Conservation (phyloP, 2,888 invertebrate species). For the Pandemis heparana region DNA sequence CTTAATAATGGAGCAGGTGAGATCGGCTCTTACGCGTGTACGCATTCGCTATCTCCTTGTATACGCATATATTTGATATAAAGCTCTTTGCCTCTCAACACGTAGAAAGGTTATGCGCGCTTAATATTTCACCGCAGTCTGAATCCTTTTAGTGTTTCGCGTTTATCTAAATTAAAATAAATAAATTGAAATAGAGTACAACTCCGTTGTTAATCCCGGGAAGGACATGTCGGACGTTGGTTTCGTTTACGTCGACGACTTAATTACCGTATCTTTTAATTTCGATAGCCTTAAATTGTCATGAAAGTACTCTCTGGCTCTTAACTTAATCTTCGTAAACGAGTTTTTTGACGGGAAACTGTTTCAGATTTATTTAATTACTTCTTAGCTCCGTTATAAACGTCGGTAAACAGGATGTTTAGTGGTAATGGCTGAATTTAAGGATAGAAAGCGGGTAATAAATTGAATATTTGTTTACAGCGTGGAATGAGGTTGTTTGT, state of each 20-base stretch:
- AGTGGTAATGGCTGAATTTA: constrained; percentile 7
- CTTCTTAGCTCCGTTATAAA: constrained; percentile 19
- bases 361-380: constrained; percentile 28
- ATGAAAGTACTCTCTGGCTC: constrained; percentile 29
- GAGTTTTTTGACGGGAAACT: constrained; percentile 38
- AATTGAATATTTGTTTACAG: constrained; percentile 33
- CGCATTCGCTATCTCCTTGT: constrained; percentile 28
- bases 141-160: constrained; percentile 2
- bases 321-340: constrained; percentile 36
- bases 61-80: constrained; percentile 38
- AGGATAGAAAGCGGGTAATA: constrained; percentile 38
- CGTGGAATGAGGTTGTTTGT: constrained; percentile 10
- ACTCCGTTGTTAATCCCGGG: constrained; percentile 4
- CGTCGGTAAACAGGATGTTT: constrained; percentile 35
- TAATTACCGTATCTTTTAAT: constrained; percentile 31
- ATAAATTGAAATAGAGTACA: constrained; percentile 6
- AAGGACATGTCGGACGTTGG: neutral
- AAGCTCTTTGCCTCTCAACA: constrained; percentile 27
- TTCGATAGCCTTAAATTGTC: constrained; percentile 33
- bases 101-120: constrained; percentile 5
- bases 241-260: constrained; percentile 23
- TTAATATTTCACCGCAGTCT: constrained; percentile 11
- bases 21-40: constrained; percentile 26
- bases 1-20: constrained; percentile 40
- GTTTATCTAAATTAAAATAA: constrained; percentile 2